A percentile compares a stretch with the other conserved stretches of the same genome.
These are phyloP conservation scores for Mallotus villosus DNA, from an alignment of 2,797 vertebrate species.

Conservation along the genomic window DNA sequence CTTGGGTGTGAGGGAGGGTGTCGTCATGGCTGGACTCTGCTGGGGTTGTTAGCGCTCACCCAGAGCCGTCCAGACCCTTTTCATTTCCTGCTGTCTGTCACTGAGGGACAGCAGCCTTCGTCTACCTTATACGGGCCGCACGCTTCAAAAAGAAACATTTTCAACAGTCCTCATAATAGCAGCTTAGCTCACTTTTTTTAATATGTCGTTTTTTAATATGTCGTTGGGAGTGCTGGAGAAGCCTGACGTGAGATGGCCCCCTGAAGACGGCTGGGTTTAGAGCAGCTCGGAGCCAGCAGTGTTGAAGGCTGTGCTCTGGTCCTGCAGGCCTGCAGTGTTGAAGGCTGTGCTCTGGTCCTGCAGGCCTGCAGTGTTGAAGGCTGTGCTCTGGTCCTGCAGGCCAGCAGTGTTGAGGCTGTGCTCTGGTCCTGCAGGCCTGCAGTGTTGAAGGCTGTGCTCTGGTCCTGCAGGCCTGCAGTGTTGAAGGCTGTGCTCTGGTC, in stretches of 20 bases:
- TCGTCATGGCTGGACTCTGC: constrained; percentile 25
- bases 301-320: too few relatives aligned
- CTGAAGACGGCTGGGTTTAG: neutral
- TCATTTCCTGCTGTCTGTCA: constrained; percentile 75
- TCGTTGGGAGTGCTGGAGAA: neutral
- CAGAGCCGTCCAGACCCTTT: constrained; percentile 69
- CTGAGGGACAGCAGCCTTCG: constrained; percentile 35
- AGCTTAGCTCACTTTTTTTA: constrained; percentile 54
- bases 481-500: too few relatives aligned
- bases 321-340: too few relatives aligned
- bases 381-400: too few relatives aligned
- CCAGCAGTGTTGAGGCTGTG: too few relatives aligned
- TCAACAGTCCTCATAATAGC: constrained; percentile 49
- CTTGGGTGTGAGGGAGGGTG: constrained; percentile 5
- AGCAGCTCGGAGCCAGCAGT: too few relatives aligned
- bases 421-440: too few relatives aligned
- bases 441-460: too few relatives aligned
- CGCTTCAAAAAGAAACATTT: constrained; percentile 50
- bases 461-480: too few relatives aligned
- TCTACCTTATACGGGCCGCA: constrained; percentile 7
- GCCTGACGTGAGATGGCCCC: neutral
- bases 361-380: too few relatives aligned
- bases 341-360: too few relatives aligned
- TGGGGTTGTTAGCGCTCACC: constrained; percentile 41
- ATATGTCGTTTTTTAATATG: constrained; percentile 34